Evolutionary conservation across 92 coral and sea anemone species (phyloP), one percentile per base, ranked within the genome.

Genomic region (Meandrina meandrites): DNA sequence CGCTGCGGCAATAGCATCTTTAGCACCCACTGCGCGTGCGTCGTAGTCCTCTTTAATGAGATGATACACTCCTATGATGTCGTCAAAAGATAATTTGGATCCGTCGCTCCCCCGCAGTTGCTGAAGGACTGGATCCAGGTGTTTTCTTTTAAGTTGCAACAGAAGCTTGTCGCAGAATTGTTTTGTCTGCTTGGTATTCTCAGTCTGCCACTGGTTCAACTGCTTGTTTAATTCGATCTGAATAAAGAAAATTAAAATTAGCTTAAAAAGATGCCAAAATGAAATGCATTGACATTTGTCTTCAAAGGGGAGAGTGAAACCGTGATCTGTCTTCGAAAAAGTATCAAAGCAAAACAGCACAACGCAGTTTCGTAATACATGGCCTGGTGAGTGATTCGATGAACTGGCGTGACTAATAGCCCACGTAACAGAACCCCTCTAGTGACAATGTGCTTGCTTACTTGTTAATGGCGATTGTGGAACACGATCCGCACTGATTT

Each of bases 111-210:
- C n/a, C n/a, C n/a, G 81, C 51, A 93, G 85, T 36, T 80, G 92
- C 27, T 75, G 85, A 32, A 93, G 90, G 78, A 93, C 94, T 82
- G 94, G 94, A 73, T 91, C 94, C 56, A 93, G 75, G 51, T 81
- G 90, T 50, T 74, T 72, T 48, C 47, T 15, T 83, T 89, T 93
- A 16, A 91, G 78, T 51, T 85, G 75, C 30, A 34, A 24, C 53
- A 93, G 89, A 17, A 93, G 92, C 8, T 79, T 37, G 8, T 86
- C 72, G 60, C 95, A 93, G 66, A 18, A 22, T 42, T 90, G 68
- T 72, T 58, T 83, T 3, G 95, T 93, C 35, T 34, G 5, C 70
- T 34, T 35, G 30, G 64, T 54, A 79, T 93, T 93, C 10, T 81
- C 68, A 75, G 27, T 6, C 70, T 74, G 53, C 87, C 73, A 84